Evolutionary conservation across 2,888 invertebrate genomes (phyloP).

Genomic region (Selenia dentaria): DNA sequence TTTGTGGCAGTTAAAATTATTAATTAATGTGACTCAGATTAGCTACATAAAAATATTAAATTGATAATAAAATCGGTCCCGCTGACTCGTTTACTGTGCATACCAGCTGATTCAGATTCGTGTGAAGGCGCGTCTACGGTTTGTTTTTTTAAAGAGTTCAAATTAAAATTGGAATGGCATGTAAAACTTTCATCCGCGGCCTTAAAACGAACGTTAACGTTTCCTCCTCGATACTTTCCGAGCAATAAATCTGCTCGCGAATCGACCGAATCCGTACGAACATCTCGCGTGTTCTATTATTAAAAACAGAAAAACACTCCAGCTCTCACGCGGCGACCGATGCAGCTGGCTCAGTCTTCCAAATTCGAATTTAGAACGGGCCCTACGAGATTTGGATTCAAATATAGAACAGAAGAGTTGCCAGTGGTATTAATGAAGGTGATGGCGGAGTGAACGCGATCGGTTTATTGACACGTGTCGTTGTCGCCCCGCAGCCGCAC

Average conservation of each 20-base stretch:
- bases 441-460: slow-evolving; percentile 49
- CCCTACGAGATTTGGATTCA: slow-evolving; percentile 63
- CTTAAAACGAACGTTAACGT: slow-evolving; percentile 74
- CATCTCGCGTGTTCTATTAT: slow-evolving; percentile 64
- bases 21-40: slow-evolving; percentile 40
- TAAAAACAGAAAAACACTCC: slow-evolving; percentile 68
- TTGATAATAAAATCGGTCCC: slow-evolving; percentile 35
- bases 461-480: slow-evolving; percentile 75
- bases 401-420: slow-evolving; percentile 62
- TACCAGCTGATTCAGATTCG: neutral
- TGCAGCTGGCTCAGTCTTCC: slow-evolving; percentile 42
- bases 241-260: slow-evolving; percentile 77
- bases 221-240: slow-evolving; percentile 61
- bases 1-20: slow-evolving; percentile 53
- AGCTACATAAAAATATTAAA: neutral
- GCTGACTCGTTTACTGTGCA: slow-evolving; percentile 39
- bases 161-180: slow-evolving; percentile 70
- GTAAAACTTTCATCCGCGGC: slow-evolving; percentile 76
- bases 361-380: slow-evolving; percentile 57
- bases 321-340: slow-evolving; percentile 45
- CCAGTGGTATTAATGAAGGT: slow-evolving; percentile 62
- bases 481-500: slow-evolving; percentile 5
- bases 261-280: slow-evolving; percentile 66
- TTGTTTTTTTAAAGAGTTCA: slow-evolving; percentile 60
- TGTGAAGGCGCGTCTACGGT: slow-evolving; percentile 38